These are phyloP conservation scores for Pardosa pseudoannulata DNA, from an alignment of 2,888 invertebrate species.

Conservation along the genomic window DNA sequence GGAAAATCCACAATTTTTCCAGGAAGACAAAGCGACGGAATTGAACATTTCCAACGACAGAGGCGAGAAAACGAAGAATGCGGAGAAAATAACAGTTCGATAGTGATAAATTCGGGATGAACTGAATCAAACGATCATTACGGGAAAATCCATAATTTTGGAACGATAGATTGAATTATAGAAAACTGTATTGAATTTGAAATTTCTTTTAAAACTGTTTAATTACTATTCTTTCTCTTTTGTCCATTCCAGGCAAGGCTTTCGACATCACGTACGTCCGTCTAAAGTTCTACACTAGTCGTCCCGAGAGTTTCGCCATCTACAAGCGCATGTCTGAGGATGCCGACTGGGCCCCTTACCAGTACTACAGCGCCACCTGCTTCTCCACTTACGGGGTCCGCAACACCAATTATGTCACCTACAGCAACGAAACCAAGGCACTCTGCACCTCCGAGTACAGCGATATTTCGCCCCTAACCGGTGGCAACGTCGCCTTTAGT, in stretches of 20 bases:
- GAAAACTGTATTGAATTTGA: too few relatives aligned
- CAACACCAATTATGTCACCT: constrained; percentile 85
- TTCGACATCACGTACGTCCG: constrained; percentile 98
- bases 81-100: too few relatives aligned
- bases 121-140: too few relatives aligned
- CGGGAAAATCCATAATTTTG: too few relatives aligned
- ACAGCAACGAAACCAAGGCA: constrained; percentile 91
- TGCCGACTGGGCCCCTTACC: constrained; percentile 91
- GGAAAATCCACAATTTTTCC: too few relatives aligned
- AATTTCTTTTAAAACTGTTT: too few relatives aligned
- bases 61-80: too few relatives aligned
- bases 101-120: too few relatives aligned
- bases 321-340: constrained; percentile 88
- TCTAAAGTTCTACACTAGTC: constrained; percentile 93
- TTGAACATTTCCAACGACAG: too few relatives aligned
- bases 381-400: constrained; percentile 92
- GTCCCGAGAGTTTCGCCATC: constrained; percentile 98
- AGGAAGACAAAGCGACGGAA: too few relatives aligned
- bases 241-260: constrained; percentile 86
- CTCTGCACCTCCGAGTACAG: constrained; percentile 99
- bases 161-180: too few relatives aligned
- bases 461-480: constrained; percentile 95
- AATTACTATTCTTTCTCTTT: too few relatives aligned
- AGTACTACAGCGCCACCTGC: constrained; percentile 95
- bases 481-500: constrained; percentile 95